Evolutionary conservation across 2,797 vertebrate species (phyloP), one percentile per base, ranked within the genome.

Genomic region (Erethizon dorsatum): DNA sequence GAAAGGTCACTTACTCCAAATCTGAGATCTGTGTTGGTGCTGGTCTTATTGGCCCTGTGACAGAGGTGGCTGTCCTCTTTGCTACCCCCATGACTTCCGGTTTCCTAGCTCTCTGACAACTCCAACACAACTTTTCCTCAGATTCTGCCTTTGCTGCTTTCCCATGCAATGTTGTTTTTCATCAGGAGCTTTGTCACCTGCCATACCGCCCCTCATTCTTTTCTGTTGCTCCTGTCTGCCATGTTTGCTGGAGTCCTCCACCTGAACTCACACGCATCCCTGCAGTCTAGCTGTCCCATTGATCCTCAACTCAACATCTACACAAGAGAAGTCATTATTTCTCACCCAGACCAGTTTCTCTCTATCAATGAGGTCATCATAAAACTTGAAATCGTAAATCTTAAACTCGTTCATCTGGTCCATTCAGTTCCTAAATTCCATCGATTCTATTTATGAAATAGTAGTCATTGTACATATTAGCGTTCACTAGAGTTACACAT

Each of bases 281-380:
- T 9, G 5, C 22, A 20, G 22, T 61, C 57, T 50, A 31, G 41
- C 3, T 83, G 86, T 54, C 47, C 52, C 47, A 4, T 1, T 11
- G 33, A 24, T 47, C 71, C 45, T 93, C 63, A 24, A 13, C 33
- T 75, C 33, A 37, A 8, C 4, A 7, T 47, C 71, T 3, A 8
- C 6, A 0, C 50, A 28, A 41, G 7, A 17, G 3, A 56, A 41
- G 45, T 8, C 1, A 2, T 37, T 41, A 10, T n/a, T 41, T 54
- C 69, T 73, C 87, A 22, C 54, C n/a, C 73, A 82, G 37, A 77
- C 8, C 22, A 14, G 8, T 59, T 45, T 61, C 28, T 54, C 26
- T 2, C 26, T 56, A 12, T n/a, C 54, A 63, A 2, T 3, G 2
- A 67, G 31, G 33, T 80, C 78, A 1, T 20, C 37, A 20, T 41